Base-by-base conservation (phyloP, 2,113 vertebrate genomes). In the Chinchilla lanigera region DNA sequence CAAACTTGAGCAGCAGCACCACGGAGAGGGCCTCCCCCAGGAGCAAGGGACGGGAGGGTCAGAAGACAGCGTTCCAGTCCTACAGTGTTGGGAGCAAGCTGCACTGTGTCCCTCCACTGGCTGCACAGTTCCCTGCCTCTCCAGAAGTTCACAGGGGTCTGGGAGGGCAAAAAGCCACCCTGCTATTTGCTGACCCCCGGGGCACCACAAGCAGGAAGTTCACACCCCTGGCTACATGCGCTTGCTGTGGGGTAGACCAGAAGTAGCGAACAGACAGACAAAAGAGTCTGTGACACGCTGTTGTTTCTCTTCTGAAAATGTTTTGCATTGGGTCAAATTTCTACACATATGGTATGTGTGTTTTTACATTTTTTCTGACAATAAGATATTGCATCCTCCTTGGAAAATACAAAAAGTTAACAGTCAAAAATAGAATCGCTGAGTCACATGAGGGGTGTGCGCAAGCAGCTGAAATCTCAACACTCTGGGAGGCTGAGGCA, bases 201-300 rank as follows among this genome's bases (percentile, higher is more conserved):
- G 20, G 3, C 17, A 11, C 24, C 73, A 33, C 17, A 33, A 44
- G 20, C 61, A 30, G 10, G 9, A 24, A 38, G 22, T n/a, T 63
- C n/a, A 44, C 10, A 5, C 0, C 0, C 44, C 35, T 41, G 82
- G 19, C 0, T 2, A 56, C 38, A 2, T 33, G 5, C 24, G 3
- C 38, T 30, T 5, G 3, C n/a, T n/a, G 44, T 6, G 16, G 10
- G 17, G 7, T 24, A 65, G 41, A 85, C 26, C 19, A 35, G 38
- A 1, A 89, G 22, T 22, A 24, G 65, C 6, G 24, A 83, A 22
- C 35, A 92, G 28, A 26, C 56, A 81, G 22, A 8, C 30, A 54
- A 91, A 20, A 24, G 61, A 86, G 30, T 75, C 52, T 16, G 7
- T 20, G 24, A 16, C 33, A 35, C 61, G 67, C 33, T 50, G 65